phyloP scores from a whole-genome alignment of 2,888 invertebrate genomes.

The Onthophagus sagittarius region DNA sequence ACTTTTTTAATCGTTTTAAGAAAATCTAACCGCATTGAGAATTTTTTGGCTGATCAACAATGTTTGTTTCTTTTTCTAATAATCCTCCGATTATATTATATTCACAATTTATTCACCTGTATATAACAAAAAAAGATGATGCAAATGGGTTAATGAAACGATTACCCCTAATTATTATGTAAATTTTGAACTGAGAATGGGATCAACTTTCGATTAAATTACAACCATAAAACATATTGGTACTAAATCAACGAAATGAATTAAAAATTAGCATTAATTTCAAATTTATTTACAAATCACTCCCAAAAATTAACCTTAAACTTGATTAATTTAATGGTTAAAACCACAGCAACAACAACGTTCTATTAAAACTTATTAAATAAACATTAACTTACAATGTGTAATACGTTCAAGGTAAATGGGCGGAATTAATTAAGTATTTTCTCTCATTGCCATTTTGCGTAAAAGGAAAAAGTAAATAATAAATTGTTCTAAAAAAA shows the following conservation, averaged over 20 bases:
- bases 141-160: not conserved
- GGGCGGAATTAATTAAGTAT: not conserved
- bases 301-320: not conserved
- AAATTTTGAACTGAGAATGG: not conserved
- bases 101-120: too few species aligned
- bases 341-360: not conserved
- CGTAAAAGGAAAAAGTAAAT: not conserved
- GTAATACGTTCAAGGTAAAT: not conserved
- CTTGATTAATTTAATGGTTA: not conserved
- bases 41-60: too few species aligned
- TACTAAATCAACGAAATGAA: not conserved
- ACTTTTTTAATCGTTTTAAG: too few species aligned
- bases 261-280: not conserved
- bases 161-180: not conserved
- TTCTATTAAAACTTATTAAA: not conserved
- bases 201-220: not conserved
- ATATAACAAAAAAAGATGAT: too few species aligned
- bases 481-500: not conserved
- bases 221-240: not conserved
- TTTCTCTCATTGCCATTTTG: not conserved
- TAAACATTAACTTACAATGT: not conserved
- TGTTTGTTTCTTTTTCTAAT: too few species aligned
- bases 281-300: not conserved
- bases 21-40: too few species aligned
- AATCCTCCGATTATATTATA: too few species aligned